Percentiles rank a stretch among this genome's conserved stretches.
Conservation (phyloP, 2,113 vertebrate species). For the Rutilus rutilus region DNA sequence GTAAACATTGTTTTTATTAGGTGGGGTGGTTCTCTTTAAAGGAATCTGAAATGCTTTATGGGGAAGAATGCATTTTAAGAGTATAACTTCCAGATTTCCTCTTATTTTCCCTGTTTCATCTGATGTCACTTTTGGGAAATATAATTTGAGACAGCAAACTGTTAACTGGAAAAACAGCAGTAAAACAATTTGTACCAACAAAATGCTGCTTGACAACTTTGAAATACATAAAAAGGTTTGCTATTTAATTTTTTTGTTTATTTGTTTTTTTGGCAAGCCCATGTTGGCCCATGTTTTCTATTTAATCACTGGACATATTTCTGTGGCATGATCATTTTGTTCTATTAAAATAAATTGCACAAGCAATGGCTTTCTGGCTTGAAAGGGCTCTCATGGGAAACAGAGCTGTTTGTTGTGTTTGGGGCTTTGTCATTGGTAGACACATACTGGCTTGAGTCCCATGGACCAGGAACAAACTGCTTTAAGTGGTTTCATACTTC, state of each 20-base stretch:
- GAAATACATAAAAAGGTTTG: slow-evolving; percentile 20
- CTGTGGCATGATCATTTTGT: slow-evolving; percentile 45
- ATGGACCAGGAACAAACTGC: slow-evolving; percentile 5
- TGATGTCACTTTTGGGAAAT: slow-evolving; percentile 21
- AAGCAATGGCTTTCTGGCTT: slow-evolving; percentile 30
- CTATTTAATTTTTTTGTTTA: not conserved
- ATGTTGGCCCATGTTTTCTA: not conserved
- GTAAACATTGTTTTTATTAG: slow-evolving; percentile 36
- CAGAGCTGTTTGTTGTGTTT: slow-evolving; percentile 14
- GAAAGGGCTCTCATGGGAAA: slow-evolving; percentile 38
- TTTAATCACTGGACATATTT: slow-evolving; percentile 42
- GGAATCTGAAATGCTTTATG: slow-evolving; percentile 10
- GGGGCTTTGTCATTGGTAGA: slow-evolving; percentile 35
- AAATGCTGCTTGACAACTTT: slow-evolving; percentile 13
- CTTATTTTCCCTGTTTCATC: not conserved
- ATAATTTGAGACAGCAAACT: slow-evolving; percentile 20
- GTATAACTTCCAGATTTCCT: slow-evolving; percentile 30
- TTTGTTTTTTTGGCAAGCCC: slow-evolving; percentile 38
- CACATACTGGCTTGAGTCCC: slow-evolving; percentile 15
- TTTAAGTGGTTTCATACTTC: slow-evolving; percentile 35
- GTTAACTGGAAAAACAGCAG: slow-evolving; percentile 10
- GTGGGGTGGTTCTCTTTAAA: slow-evolving; percentile 25
- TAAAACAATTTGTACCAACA: slow-evolving; percentile 24
- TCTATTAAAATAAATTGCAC: slow-evolving; percentile 41
- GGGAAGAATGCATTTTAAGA: not conserved